A percentile compares a stretch with the other conserved stretches of the same genome.
Conservation (phyloP, 2,797 vertebrate species). For the Acanthiza pusilla region DNA sequence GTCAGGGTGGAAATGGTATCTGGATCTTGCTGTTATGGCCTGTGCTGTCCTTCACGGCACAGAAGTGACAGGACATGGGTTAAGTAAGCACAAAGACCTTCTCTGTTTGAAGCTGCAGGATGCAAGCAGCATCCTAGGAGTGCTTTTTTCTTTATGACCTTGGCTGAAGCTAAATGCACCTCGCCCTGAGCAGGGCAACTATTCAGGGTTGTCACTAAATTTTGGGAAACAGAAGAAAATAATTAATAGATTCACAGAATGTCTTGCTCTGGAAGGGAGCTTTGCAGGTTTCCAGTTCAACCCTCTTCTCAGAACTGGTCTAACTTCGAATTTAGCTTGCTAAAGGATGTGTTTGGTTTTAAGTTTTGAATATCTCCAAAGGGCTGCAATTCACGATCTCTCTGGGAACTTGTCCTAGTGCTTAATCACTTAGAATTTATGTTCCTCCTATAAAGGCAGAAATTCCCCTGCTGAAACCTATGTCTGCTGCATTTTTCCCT, state of each 20-base stretch:
- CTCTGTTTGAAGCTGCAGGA: not conserved
- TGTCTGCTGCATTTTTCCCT: not conserved
- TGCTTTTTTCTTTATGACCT: not conserved
- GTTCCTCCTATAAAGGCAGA: not conserved
- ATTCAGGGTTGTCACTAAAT: not conserved
- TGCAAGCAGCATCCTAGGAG: not conserved
- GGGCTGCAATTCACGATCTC: fast-evolving
- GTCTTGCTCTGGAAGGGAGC: not conserved
- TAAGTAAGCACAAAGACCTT: not conserved
- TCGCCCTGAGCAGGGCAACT: not conserved
- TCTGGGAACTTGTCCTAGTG: not conserved
- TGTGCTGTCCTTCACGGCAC: not conserved
- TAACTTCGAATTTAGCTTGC: not conserved
- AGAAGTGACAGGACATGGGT: not conserved
- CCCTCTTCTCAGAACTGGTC: not conserved
- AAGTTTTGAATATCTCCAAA: not conserved
- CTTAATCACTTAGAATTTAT: not conserved
- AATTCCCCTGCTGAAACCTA: not conserved
- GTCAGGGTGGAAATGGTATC: not conserved
- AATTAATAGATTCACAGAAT: not conserved
- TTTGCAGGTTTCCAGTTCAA: not conserved
- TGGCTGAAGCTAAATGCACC: not conserved
- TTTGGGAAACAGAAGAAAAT: not conserved
- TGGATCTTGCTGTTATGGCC: not conserved
- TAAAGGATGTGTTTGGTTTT: not conserved